A percentile compares a stretch with the other conserved stretches of the same genome.
phyloP scores from a whole-genome alignment of 1,140 invertebrate genomes.

The Hylaeus volcanicus region DNA sequence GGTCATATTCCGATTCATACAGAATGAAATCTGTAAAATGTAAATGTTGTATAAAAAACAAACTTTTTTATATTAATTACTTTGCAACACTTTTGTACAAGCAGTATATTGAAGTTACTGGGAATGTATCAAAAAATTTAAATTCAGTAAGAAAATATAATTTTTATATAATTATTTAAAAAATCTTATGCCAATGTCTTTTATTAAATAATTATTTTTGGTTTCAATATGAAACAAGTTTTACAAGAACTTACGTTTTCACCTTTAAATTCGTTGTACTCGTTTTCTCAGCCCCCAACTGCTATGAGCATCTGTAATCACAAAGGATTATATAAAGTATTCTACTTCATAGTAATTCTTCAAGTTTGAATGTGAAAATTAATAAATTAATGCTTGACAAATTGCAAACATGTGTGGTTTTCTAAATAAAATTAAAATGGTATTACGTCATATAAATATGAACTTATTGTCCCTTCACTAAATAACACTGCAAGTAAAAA shows the following conservation, averaged over 20 bases:
- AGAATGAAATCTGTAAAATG: conserved; percentile 21
- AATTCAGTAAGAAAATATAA: conserved; percentile 27
- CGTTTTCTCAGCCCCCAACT: conserved; percentile 34
- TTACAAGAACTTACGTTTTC: conserved; percentile 31
- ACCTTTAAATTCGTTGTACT: neutral
- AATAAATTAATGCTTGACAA: neutral
- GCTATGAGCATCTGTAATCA: conserved; percentile 48
- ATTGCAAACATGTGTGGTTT: neutral
- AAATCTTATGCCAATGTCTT: too few species aligned
- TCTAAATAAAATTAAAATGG: neutral
- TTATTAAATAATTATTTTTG: too few species aligned
- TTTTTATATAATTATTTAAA: conserved; percentile 34
- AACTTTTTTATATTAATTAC: neutral
- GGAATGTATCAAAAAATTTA: conserved; percentile 29
- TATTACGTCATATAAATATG: too few species aligned
- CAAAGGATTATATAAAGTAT: conserved; percentile 32
- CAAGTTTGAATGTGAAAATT: conserved; percentile 22
- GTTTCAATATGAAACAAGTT: conserved; percentile 1
- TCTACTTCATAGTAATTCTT: neutral
- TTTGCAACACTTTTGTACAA: neutral
- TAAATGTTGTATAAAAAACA: neutral
- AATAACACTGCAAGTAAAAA: neutral
- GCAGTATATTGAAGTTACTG: conserved; percentile 8
- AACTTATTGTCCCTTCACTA: neutral
- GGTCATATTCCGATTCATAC: too few species aligned